These are phyloP conservation scores for Phenganax marumi DNA, from an alignment of 92 coral and sea anemone species.

Conservation along the genomic window DNA sequence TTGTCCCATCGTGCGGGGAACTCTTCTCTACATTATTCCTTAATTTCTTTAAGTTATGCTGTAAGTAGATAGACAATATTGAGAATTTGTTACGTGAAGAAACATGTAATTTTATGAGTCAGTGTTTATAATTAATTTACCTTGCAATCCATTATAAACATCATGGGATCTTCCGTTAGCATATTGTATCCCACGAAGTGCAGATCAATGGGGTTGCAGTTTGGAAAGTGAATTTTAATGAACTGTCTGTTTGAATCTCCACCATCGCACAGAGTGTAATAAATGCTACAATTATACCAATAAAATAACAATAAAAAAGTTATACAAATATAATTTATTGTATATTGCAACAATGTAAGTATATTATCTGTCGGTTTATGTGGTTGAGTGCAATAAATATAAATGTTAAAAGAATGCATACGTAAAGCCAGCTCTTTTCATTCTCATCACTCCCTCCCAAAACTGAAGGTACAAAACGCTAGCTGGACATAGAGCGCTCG, in stretches of 20 bases:
- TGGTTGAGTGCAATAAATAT: too few relatives aligned
- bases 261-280: not conserved
- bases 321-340: not conserved
- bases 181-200: slow-evolving; percentile 4
- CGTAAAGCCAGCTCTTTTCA: not conserved
- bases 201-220: not conserved
- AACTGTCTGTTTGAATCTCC: not conserved
- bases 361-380: too few relatives aligned
- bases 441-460: slow-evolving; percentile 1
- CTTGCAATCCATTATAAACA: not conserved
- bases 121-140: not conserved
- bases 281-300: not conserved
- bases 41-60: too few relatives aligned
- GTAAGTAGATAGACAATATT: too few relatives aligned
- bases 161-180: not conserved
- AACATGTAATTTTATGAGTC: too few relatives aligned
- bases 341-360: too few relatives aligned
- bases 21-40: too few relatives aligned
- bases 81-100: too few relatives aligned
- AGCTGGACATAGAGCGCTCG: not conserved
- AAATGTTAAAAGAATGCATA: not conserved
- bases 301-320: not conserved
- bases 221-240: not conserved
- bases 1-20: not conserved
- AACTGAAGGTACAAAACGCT: not conserved